A percentile compares a stretch with the other conserved stretches of the same genome.
Evolutionary conservation across 2,113 vertebrate species (phyloP).

Genomic region (Brachionichthys hirsutus): DNA sequence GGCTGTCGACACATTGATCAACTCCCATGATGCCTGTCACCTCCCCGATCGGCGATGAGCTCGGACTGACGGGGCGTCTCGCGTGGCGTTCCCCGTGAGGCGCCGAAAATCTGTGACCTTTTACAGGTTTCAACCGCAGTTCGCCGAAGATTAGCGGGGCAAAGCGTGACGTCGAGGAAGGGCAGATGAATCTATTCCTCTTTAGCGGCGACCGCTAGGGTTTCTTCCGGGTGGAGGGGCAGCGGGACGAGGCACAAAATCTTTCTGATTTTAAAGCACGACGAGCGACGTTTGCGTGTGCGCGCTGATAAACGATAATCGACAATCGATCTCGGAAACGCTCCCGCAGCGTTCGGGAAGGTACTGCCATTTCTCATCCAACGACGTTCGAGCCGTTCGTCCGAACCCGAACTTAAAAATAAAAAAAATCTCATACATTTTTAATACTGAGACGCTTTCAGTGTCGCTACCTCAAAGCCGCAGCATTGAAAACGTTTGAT

Average conservation of each 20-base stretch:
- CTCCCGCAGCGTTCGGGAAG: too few species aligned
- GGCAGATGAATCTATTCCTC: slow-evolving; percentile 68
- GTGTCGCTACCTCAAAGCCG: not conserved
- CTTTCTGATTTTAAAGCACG: slow-evolving; percentile 42
- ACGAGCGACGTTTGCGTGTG: too few species aligned
- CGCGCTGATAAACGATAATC: slow-evolving; percentile 4
- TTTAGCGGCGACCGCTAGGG: slow-evolving; percentile 52
- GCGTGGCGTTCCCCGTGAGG: slow-evolving; percentile 47
- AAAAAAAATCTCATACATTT: too few species aligned
- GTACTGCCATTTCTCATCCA: too few species aligned
- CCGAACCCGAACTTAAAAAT: too few species aligned
- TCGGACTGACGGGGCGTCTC: slow-evolving; percentile 63
- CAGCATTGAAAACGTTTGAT: slow-evolving; percentile 37
- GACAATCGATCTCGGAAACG: not conserved
- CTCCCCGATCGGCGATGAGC: slow-evolving; percentile 68
- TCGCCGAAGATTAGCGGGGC: slow-evolving; percentile 64
- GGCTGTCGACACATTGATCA: slow-evolving; percentile 80
- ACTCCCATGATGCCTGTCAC: slow-evolving; percentile 78
- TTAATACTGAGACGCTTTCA: slow-evolving; percentile 1
- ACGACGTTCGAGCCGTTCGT: slow-evolving; percentile 17
- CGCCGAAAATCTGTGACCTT: slow-evolving; percentile 66
- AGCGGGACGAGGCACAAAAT: slow-evolving; percentile 41
- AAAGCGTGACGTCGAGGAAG: slow-evolving; percentile 67
- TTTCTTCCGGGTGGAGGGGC: slow-evolving; percentile 34
- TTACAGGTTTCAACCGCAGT: slow-evolving; percentile 63